phyloP scores from a whole-genome alignment of 2,113 vertebrate genomes.

The Murina feae region DNA sequence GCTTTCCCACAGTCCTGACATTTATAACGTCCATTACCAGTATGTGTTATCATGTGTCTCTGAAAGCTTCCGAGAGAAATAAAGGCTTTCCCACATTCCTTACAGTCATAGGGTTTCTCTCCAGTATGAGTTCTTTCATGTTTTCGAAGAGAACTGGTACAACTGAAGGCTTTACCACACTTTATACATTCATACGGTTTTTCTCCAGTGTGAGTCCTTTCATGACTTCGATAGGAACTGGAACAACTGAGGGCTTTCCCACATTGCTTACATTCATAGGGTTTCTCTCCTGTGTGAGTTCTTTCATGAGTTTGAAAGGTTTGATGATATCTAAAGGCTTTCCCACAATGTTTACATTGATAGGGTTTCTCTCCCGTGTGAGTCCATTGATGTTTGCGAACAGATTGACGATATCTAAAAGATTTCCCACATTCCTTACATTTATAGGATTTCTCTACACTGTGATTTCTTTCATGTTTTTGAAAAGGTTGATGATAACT shows the following conservation, averaged over 20 bases:
- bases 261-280: slow-evolving; percentile 40
- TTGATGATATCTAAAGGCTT: slow-evolving; percentile 39
- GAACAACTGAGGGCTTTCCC: slow-evolving; percentile 47
- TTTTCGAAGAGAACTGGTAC: slow-evolving; percentile 40
- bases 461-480: slow-evolving; percentile 40
- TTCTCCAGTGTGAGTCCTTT: slow-evolving; percentile 51
- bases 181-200: slow-evolving; percentile 45
- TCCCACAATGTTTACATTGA: slow-evolving; percentile 40
- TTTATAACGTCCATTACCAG: slow-evolving; percentile 47
- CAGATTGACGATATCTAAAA: slow-evolving; percentile 31
- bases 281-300: slow-evolving; percentile 44
- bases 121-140: slow-evolving; percentile 66
- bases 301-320: slow-evolving; percentile 49
- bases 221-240: slow-evolving; percentile 48
- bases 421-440: slow-evolving; percentile 54
- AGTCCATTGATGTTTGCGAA: slow-evolving; percentile 36
- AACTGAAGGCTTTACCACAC: slow-evolving; percentile 50
- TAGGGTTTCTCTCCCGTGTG: slow-evolving; percentile 51
- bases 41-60: slow-evolving; percentile 23
- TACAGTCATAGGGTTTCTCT: slow-evolving; percentile 66
- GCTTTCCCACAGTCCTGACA: slow-evolving; percentile 63
- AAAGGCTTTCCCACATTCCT: slow-evolving; percentile 59
- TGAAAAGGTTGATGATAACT: slow-evolving; percentile 22
- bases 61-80: slow-evolving; percentile 4
- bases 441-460: slow-evolving; percentile 45